Conservation (phyloP, 2,888 invertebrate genomes). For the Hyppa rectilinea region DNA sequence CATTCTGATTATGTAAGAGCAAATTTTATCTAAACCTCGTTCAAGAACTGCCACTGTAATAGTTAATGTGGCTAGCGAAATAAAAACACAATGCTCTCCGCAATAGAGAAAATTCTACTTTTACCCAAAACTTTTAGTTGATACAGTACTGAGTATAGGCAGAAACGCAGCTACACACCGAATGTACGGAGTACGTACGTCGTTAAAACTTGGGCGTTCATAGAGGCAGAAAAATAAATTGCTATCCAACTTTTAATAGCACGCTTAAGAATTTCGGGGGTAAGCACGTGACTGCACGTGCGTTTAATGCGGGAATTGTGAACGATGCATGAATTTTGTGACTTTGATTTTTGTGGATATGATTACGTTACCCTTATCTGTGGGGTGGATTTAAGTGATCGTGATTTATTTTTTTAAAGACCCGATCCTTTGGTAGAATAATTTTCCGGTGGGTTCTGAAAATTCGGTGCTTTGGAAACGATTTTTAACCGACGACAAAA, state of each 20-base stretch:
- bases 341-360: slow-evolving; percentile 47
- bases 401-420: slow-evolving; percentile 12
- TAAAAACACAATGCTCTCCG: background rate
- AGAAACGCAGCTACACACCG: slow-evolving; percentile 45
- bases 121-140: slow-evolving; percentile 45
- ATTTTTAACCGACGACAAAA: no score
- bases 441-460: slow-evolving; percentile 1
- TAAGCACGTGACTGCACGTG: slow-evolving; percentile 56
- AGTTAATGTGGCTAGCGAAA: no score
- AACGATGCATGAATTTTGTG: slow-evolving; percentile 48
- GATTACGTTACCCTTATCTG: slow-evolving; percentile 20
- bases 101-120: slow-evolving; percentile 20
- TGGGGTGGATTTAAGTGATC: slow-evolving; percentile 21
- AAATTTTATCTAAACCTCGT: no score
- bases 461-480: background rate
- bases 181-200: slow-evolving; percentile 65
- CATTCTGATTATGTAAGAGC: no score
- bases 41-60: no score
- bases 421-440: background rate
- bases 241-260: slow-evolving; percentile 79
- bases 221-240: slow-evolving; percentile 78
- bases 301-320: slow-evolving; percentile 25
- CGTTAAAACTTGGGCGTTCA: slow-evolving; percentile 79
- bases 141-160: slow-evolving; percentile 28
- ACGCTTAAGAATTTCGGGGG: slow-evolving; percentile 63